phyloP scores from a whole-genome alignment of 2,797 vertebrate species.

The Sciurus vulgaris region DNA sequence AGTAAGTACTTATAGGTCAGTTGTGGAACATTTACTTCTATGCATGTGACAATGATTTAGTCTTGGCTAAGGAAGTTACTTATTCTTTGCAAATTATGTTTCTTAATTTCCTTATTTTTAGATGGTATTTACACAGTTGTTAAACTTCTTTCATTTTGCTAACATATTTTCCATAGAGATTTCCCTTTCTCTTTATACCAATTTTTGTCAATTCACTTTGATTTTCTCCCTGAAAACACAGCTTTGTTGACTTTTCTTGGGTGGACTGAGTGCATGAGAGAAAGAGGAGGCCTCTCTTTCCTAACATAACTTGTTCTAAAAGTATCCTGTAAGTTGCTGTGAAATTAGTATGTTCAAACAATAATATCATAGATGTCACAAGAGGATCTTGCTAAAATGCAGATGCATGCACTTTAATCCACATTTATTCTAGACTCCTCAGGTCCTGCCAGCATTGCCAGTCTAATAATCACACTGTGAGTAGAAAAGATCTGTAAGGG shows the following conservation, averaged over 20 bases:
- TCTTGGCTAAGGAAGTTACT: background rate
- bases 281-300: background rate
- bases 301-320: background rate
- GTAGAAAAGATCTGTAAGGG: background rate
- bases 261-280: background rate
- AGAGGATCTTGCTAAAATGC: background rate
- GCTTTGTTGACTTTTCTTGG: background rate
- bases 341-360: background rate
- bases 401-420: rapidly evolving
- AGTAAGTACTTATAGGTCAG: background rate
- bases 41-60: background rate
- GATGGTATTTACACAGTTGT: background rate
- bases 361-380: background rate
- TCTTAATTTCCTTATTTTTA: background rate
- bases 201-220: background rate
- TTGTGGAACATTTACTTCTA: background rate
- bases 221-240: background rate
- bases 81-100: background rate
- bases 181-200: background rate
- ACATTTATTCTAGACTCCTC: background rate
- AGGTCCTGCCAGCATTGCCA: too few relatives aligned
- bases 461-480: background rate
- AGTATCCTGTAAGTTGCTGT: background rate
- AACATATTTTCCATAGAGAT: background rate
- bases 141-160: background rate